Evolutionary conservation across 1,140 invertebrate species (phyloP), one percentile per base, ranked within the genome.

Genomic region (Hypsibius dujardini): DNA sequence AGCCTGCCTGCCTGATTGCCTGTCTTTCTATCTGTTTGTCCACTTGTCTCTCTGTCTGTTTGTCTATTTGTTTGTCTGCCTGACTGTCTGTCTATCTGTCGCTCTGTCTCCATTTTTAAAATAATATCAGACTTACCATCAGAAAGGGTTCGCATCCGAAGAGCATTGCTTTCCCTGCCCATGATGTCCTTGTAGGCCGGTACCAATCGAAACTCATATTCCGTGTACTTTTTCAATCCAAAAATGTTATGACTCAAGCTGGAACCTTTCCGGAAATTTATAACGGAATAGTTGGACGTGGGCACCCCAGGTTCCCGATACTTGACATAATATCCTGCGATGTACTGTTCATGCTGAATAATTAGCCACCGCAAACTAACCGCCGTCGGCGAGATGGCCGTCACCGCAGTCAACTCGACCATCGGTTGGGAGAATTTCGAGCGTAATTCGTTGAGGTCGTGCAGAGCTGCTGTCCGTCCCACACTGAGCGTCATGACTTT

Each of bases 321-420:
- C 72, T 92, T 86, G 69, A 97, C 88, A 77, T 95, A 93, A 40
- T 94, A 87, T 12, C 93, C 93, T 82, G 95, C 89, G 0, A 94
- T 79, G 69, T 79, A 76, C 3, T 80, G 75, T 59, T 77, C 74
- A 47, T 78, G 76, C 7, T 45, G 62, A 42, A 67, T 12, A 42
- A 67, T 42, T 45, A 7, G 12, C 62, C 62, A 67, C 12, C 7
- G 12, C 12, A 67, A 15, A 12, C 3, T 67, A 12, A 67, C 12
- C 42, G 62, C 12, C 12, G 42, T 42, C 12, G 62, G 3, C 12
- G 62, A 67, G 42, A 42, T 45, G 7, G 62, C 12, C 42, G 12
- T 12, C 3, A 67, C 42, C 62, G 12, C 62, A 12, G 7, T 7
- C 12, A 67, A 7, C 42, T 67, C 3, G 3, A 67, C 62, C 62